phyloP scores from a whole-genome alignment of 2,113 vertebrate species.

The Sceloporus tristichus region DNA sequence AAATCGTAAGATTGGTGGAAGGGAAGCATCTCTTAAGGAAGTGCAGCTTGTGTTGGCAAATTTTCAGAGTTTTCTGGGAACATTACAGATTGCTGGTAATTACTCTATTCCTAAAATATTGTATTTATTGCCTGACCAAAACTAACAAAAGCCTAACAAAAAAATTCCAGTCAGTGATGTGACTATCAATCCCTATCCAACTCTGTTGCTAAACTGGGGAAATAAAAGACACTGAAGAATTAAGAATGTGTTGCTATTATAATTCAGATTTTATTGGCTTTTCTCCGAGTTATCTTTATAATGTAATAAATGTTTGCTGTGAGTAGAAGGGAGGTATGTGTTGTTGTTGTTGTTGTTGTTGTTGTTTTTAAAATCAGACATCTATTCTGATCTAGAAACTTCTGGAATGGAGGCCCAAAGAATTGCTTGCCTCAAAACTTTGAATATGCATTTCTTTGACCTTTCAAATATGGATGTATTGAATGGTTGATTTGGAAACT shows the following conservation, averaged over 20 bases:
- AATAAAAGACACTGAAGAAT: slow-evolving; percentile 48
- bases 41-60: slow-evolving; percentile 36
- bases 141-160: slow-evolving; percentile 30
- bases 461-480: neutral
- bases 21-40: slow-evolving; percentile 35
- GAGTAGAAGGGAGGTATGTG: neutral
- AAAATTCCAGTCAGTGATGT: slow-evolving; percentile 34
- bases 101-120: slow-evolving; percentile 46
- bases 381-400: neutral
- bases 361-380: too few relatives aligned
- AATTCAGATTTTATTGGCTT: slow-evolving; percentile 41
- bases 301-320: neutral
- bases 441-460: neutral
- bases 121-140: slow-evolving; percentile 25
- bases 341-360: too few relatives aligned
- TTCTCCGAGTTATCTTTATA: slow-evolving; percentile 38
- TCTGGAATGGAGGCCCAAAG: neutral
- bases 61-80: slow-evolving; percentile 50
- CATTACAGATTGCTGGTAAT: slow-evolving; percentile 51
- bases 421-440: neutral
- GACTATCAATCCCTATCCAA: slow-evolving; percentile 42
- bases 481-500: neutral
- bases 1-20: slow-evolving; percentile 28
- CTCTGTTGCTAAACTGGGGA: neutral
- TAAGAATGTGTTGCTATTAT: neutral